A percentile compares a stretch with the other conserved stretches of the same genome.
phyloP scores from a whole-genome alignment of 2,888 invertebrate species.

The Epiblema foenella region DNA sequence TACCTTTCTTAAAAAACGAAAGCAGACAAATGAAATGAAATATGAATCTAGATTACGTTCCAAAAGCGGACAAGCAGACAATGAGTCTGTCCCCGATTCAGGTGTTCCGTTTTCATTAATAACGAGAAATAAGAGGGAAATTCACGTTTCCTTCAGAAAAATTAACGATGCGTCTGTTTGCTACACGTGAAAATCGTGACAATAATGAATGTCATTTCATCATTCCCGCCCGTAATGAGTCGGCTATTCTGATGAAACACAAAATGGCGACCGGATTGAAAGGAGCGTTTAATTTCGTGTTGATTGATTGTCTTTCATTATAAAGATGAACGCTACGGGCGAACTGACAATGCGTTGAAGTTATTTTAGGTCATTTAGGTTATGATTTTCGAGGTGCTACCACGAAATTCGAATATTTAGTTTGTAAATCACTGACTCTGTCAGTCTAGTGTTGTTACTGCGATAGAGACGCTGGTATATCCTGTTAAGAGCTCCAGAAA shows the following conservation, averaged over 20 bases:
- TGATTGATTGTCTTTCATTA: slow-evolving; percentile 38
- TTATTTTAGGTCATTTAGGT: neutral
- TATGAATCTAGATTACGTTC: slow-evolving; percentile 35
- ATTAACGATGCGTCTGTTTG: slow-evolving; percentile 38
- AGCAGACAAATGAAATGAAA: slow-evolving; percentile 22
- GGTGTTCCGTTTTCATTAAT: slow-evolving; percentile 38
- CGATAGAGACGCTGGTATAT: too few species aligned
- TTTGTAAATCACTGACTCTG: too few species aligned
- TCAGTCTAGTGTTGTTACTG: too few species aligned
- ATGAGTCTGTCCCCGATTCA: slow-evolving; percentile 30
- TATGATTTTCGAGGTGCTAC: neutral
- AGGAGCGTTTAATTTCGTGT: slow-evolving; percentile 34
- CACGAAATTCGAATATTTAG: too few species aligned
- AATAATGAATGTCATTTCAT: slow-evolving; percentile 39
- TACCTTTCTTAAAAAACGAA: too few species aligned
- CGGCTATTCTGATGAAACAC: slow-evolving; percentile 33
- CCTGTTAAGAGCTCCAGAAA: too few species aligned
- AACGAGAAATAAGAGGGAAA: slow-evolving; percentile 33
- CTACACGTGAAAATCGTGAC: slow-evolving; percentile 24
- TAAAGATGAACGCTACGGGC: slow-evolving; percentile 4
- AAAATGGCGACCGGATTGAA: slow-evolving; percentile 39
- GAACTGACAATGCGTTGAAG: neutral
- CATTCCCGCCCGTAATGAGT: slow-evolving; percentile 36
- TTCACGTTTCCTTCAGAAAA: slow-evolving; percentile 31
- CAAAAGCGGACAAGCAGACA: slow-evolving; percentile 16